Evolutionary conservation across 1,140 invertebrate species (phyloP).

Genomic region (Teleogryllus occipitalis): DNA sequence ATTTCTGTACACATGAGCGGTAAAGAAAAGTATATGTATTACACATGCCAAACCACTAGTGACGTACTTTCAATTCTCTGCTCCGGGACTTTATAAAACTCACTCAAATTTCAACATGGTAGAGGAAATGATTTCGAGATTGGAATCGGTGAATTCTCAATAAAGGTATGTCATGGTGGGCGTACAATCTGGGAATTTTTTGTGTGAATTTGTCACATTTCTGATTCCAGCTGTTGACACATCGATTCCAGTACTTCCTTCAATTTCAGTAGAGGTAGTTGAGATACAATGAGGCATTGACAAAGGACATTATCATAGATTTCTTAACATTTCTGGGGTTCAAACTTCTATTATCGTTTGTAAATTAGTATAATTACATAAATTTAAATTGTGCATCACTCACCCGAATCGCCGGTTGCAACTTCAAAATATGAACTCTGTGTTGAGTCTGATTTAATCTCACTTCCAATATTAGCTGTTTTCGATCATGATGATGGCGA

Average conservation of each 20-base stretch:
- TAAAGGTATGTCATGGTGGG: no score
- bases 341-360: neutral
- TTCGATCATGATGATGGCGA: conserved; percentile 37
- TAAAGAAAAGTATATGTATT: no score
- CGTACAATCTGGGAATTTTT: no score
- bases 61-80: no score
- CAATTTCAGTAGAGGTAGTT: neutral
- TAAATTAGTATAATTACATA: neutral
- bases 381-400: conserved; percentile 19
- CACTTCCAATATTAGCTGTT: conserved; percentile 45
- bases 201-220: no score
- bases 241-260: neutral
- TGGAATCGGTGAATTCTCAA: no score
- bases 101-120: no score
- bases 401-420: conserved; percentile 56
- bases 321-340: neutral
- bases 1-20: no score
- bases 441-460: conserved; percentile 52
- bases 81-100: no score
- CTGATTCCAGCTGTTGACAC: no score
- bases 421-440: conserved; percentile 49
- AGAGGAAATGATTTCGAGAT: no score
- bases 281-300: neutral
- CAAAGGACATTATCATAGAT: neutral
- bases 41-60: no score